Conservation (phyloP, 92 coral and sea anemone species). For the Isaurus tuberculatus region DNA sequence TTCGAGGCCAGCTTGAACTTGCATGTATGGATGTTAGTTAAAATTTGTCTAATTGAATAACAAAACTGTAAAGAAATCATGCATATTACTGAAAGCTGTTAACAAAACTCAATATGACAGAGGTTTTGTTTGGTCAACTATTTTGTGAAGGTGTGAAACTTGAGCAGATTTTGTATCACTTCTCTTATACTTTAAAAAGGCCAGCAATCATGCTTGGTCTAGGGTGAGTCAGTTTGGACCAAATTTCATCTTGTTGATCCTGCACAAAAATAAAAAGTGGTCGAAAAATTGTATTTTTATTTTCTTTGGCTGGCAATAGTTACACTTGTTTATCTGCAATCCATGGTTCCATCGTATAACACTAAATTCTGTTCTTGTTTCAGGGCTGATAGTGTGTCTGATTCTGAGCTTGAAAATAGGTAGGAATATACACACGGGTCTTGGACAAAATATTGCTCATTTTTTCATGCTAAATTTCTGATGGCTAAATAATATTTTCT, state of each 20-base stretch:
- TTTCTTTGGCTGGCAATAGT: not conserved
- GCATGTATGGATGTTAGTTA: no score
- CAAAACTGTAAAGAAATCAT: no score
- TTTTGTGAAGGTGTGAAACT: not conserved
- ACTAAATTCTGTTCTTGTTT: not conserved
- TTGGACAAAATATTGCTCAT: not conserved
- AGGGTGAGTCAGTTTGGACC: not conserved
- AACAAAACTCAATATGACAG: not conserved
- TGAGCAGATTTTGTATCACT: not conserved
- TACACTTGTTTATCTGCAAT: slow-evolving; percentile 1
- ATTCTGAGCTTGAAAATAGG: not conserved
- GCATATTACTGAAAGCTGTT: no score
- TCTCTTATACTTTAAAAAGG: not conserved
- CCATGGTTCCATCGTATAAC: not conserved
- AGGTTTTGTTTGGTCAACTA: not conserved
- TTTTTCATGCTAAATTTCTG: not conserved
- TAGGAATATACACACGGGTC: not conserved
- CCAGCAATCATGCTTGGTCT: not conserved
- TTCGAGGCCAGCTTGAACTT: no score
- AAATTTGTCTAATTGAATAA: no score
- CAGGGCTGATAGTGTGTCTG: not conserved
- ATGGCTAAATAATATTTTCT: not conserved
- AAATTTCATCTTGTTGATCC: no score
- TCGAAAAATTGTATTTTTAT: not conserved
- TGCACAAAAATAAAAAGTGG: not conserved